Base-by-base conservation (phyloP, 2,888 invertebrate species). In the Meliscaeva auricollis region DNA sequence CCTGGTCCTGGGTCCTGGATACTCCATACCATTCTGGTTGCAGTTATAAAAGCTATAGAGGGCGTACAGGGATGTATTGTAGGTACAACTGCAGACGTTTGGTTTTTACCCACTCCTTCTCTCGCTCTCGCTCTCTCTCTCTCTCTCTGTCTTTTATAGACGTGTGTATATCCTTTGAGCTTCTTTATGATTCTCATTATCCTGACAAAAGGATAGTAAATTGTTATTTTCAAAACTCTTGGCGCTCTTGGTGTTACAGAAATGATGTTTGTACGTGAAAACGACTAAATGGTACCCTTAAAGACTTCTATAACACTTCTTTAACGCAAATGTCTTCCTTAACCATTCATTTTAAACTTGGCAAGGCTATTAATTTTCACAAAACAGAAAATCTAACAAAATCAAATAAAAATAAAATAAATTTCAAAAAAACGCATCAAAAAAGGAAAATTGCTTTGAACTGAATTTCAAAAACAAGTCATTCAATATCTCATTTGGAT, bases 121-220 rank as follows among this genome's bases (percentile, higher is more conserved):
- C 15, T 30, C 35, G 35, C 11, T 9, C n/a, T 52, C n/a, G 9
- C 1, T 52, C n/a, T n/a, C n/a, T n/a, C n/a, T n/a, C n/a, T n/a
- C n/a, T n/a, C n/a, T n/a, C n/a, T n/a, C n/a, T n/a, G n/a, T n/a
- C n/a, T n/a, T n/a, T n/a, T n/a, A n/a, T n/a, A n/a, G n/a, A n/a
- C n/a, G 48, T 68, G 76, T 85, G 81, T 85, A 69, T 85, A 85
- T 85, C 80, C 68, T 81, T 81, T 80, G 81, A 85, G 81, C 73
- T 81, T 81, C 85, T 85, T 85, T 85, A 85, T 77, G 76, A 77
- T 73, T 68, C 85, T 85, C 85, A 85, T 85, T 81, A 85, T 81
- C 85, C 85, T 85, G 85, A 85, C 85, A 85, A 85, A 73, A 76
- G 76, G 68, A 80, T 81, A 85, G 68, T 85, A 81, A 85, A 85